These are phyloP conservation scores for Dolichotis patagonum DNA, from an alignment of 2,113 vertebrate genomes.

Conservation along the genomic window DNA sequence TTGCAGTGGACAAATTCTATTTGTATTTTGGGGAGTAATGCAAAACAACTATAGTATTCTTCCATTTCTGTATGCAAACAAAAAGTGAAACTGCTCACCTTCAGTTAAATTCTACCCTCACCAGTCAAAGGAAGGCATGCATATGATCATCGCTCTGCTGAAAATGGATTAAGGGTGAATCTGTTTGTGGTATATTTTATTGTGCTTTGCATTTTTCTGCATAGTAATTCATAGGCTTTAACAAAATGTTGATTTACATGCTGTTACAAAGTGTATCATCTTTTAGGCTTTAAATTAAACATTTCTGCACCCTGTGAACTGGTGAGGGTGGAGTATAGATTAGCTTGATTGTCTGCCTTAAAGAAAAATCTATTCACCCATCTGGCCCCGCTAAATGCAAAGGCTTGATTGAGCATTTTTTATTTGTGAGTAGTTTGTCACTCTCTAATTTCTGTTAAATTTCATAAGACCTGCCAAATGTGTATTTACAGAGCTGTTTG, in stretches of 20 bases:
- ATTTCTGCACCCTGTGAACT: conserved; percentile 40
- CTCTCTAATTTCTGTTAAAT: conserved; percentile 81
- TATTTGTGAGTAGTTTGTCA: conserved; percentile 68
- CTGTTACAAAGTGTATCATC: conserved; percentile 71
- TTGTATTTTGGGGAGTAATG: conserved; percentile 1
- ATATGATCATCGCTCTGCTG: conserved; percentile 30
- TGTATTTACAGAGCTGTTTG: conserved; percentile 65
- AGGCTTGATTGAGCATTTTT: conserved; percentile 40
- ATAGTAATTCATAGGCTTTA: conserved; percentile 78
- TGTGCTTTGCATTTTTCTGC: conserved; percentile 78
- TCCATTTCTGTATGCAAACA: neutral
- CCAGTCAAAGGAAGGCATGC: neutral
- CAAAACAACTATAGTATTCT: neutral
- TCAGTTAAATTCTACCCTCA: neutral
- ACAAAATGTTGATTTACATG: conserved; percentile 82
- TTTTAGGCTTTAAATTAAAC: conserved; percentile 81
- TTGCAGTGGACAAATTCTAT: neutral
- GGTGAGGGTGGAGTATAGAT: neutral
- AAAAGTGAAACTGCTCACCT: neutral
- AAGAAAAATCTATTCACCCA: conserved; percentile 69
- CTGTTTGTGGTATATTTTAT: conserved; percentile 51
- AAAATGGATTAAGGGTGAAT: conserved; percentile 48
- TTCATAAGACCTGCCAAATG: conserved; percentile 79
- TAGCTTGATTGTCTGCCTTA: conserved; percentile 66
- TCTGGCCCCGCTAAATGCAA: conserved; percentile 80